Base-by-base conservation (phyloP, 2,888 invertebrate genomes). In the Phasia obesa region DNA sequence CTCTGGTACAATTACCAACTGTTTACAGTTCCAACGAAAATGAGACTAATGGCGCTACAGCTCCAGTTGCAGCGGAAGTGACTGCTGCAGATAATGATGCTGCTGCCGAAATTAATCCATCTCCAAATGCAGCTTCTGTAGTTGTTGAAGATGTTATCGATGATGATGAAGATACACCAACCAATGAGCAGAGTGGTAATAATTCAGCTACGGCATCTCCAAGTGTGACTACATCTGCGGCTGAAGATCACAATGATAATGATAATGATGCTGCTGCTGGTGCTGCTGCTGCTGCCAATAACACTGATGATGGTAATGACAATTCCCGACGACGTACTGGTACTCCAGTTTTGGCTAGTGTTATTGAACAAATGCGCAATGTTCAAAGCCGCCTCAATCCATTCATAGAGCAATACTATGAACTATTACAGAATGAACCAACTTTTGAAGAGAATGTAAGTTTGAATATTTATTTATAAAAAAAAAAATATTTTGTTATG, bases 361-460 rank as follows among this genome's bases (percentile, higher is more conserved):
- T 91, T 17, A 89, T 92, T 35, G 88, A 88, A 17, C 89, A 90
- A 71, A 90, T 91, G 88, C 89, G 90, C 31, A 86, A 84, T 4
- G 91, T 91, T 1, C 90, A 91, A 75, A 86, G 85, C 0, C 93
- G 95, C 79, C 91, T 96, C 64, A 93, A 93, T 84, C 95, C 96
- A 0, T 94, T 94, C 87, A 90, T 95, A 86, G 92, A 93, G 84
- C 93, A 93, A 85, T 95, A 94, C 88, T 93, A 93, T 80, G 92
- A 92, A 67, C 92, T 95, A 75, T 92, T 95, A 88, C 91, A 92
- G 35, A 92, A 93, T 67, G 95, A 95, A 90, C 94, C 94, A 13
- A 89, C 90, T 42, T 92, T 94, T 85, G 91, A 87, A 11, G 91
- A 90, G 74, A 87, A 86, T 84, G 90, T 90, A 85, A 87, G 86